Base-by-base conservation (phyloP, 2,888 invertebrate species). In the Coenonympha arcania region DNA sequence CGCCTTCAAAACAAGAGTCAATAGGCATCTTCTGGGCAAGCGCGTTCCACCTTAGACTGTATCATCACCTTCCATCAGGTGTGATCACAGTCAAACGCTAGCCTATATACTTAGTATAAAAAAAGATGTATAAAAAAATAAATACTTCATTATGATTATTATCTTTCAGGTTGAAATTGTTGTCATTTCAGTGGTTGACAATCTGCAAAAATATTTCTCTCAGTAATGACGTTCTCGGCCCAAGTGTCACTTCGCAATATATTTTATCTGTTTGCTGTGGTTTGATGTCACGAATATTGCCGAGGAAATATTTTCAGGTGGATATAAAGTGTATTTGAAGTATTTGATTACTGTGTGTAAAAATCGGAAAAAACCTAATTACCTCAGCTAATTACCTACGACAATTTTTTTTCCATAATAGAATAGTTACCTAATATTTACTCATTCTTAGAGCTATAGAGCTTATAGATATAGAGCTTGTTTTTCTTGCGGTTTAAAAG, bases 191-290 rank as follows among this genome's bases (percentile, higher is more conserved):
- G 31, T 16, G 20, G 28, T 48, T 49, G 37, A 45, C 33, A 37
- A 43, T 51, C 24, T 37, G 37, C 26, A 36, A 51, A 54, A 51
- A 54, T 51, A 43, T 42, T 39, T 54, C 26, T 18, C 31, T 37
- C 48, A 48, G 40, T 50, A 48, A 54, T 36, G 48, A 54, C 45
- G 42, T 40, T 36, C 41, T 18, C 41, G n/a, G 15, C 31, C 45
- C 22, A 48, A 52, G 48, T 51, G 18, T 46, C 51, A 41, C 31
- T 54, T 45, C 33, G 42, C 26, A 51, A 48, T 49, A 39, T 43
- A 48, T 50, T 54, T 51, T 28, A 46, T 49, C 48, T 42, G 41
- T 54, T 48, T 43, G 48, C 39, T 49, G 48, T 49, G 45, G 41
- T 54, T 48, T 43, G 48, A 43, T 49, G 48, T 49, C 46, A 28